Evolutionary conservation across 2,113 vertebrate genomes (phyloP).

Genomic region (Pseudorhombus dupliciocellatus): DNA sequence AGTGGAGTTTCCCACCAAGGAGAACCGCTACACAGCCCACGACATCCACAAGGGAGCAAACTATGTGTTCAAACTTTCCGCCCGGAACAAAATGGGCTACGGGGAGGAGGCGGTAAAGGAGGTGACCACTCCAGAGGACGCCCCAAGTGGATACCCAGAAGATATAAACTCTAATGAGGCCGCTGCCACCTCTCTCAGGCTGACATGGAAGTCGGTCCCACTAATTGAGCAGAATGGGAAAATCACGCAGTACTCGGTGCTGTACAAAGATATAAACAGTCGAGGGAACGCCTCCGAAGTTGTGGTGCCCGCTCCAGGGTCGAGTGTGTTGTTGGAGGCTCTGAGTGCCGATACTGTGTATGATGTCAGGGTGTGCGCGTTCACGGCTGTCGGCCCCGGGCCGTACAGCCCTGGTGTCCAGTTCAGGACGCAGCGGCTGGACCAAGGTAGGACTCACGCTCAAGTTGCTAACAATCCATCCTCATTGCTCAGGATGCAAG

Average conservation of each 20-base stretch:
- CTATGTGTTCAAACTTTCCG: constrained; percentile 91
- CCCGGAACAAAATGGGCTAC: constrained; percentile 94
- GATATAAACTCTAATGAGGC: constrained; percentile 85
- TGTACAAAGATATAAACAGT: constrained; percentile 93
- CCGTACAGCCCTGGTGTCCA: constrained; percentile 96
- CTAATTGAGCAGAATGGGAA: constrained; percentile 89
- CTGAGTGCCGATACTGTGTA: constrained; percentile 95
- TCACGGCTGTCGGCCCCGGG: constrained; percentile 93
- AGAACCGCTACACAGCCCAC: constrained; percentile 88
- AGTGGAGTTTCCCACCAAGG: constrained; percentile 89
- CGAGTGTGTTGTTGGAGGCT: constrained; percentile 87
- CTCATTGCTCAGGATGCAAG: constrained; percentile 47
- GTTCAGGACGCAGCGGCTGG: constrained; percentile 94
- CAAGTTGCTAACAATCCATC: constrained; percentile 62
- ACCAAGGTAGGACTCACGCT: constrained; percentile 97
- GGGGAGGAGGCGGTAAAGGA: constrained; percentile 92
- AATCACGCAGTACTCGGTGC: constrained; percentile 89
- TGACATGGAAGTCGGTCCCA: constrained; percentile 89
- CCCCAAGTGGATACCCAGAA: constrained; percentile 89
- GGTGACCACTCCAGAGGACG: constrained; percentile 88
- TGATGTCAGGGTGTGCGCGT: constrained; percentile 95
- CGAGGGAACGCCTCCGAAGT: constrained; percentile 89
- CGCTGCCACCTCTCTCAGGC: constrained; percentile 83
- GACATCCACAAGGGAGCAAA: constrained; percentile 92
- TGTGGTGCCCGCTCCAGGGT: constrained; percentile 84